Base-by-base conservation (phyloP, 2,113 vertebrate genomes). In the Triplophysa rosa region DNA sequence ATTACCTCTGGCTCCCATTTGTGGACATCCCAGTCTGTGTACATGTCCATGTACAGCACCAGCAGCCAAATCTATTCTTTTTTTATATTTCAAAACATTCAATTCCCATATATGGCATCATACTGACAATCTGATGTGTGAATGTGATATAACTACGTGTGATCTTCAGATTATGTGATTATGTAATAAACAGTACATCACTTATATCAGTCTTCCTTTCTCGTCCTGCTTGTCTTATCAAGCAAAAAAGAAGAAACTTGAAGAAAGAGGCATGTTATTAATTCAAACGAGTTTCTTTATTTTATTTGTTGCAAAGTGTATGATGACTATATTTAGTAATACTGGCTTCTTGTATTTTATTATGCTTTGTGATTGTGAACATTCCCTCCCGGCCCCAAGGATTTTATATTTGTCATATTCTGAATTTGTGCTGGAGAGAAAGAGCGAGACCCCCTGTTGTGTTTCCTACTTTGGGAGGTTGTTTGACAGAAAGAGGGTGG, bases 271-370 rank as follows among this genome's bases (percentile, higher is more conserved):
- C 17, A 76, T 64, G 24, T 29, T 65, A 23, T 65, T 17, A 0
- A 56, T 76, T 65, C 16, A 33, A 65, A 65, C 33, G 11, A 52
- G 1, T 17, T 17, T n/a, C 29, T 19, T 45, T 13, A 11, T 49
- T 76, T n/a, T 33, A 54, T 21, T 58, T 21, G 54, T 58, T n/a
- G 61, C 61, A 13, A 65, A 65, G 40, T 26, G 4, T 29, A 45
- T 63, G 19, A 21, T 59, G 73, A 33, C 73, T 76, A 65, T 77
- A 77, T 54, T 75, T 75, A 75, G 72, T 63, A 63, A 62, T 26
- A n/a, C 37, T 13, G 37, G 61, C 26, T 11, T 54, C 24, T 37
- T 75, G 33, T 47, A 14, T 23, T n/a, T 13, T 33, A 17, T 45
- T 16, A 59, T 59, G 54, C 33, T 19, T 19, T 62, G 33, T 62